Base-by-base conservation (phyloP, 2,888 invertebrate species). In the Pelosia muscerda region DNA sequence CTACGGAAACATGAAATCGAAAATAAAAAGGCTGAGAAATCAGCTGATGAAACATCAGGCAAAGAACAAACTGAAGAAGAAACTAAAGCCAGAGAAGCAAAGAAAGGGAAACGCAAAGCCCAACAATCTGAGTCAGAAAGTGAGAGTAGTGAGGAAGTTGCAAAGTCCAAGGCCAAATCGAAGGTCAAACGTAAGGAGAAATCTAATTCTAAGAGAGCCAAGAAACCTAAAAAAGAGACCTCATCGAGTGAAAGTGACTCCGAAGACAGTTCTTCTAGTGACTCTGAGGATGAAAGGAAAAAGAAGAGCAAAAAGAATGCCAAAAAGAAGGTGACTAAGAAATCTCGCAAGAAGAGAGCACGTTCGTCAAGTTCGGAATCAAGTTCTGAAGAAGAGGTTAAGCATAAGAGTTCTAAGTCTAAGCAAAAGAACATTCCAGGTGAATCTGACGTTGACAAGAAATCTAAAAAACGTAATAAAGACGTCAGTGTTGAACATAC, bases 1-100 rank as follows among this genome's bases (percentile, higher is more conserved):
- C 96, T 97, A 73, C 97, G 97, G 81, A 96, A 96, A 78, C 95
- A 96, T 75, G 96, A 96, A 87, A 95, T 96, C 61, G 96, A 93
- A 71, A 87, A 85, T 82, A 91, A 96, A 88, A 94, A 92, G 81
- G 82, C 91, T 1, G 89, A 94, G 66, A 88, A 90, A 75, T 93
- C 93, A n/a, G 91, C 87, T 22, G 90, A 94, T 78, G 88, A 95
- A 81, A 87, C 91, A 71, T 86, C 95, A 75, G 83, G 94, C 72
- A 93, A 95, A 88, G 93, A 95, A 85, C 91, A 95, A 80, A 86
- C 91, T 25, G 95, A 95, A 71, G 91, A 91, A 57, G 90, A 92
- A 75, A 82, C 79, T 55, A 89, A 89, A 75, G 57, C 69, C 0
- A 85, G 86, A 81, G 87, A 89, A 63, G 68, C 73, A 64, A 80